Evolutionary conservation across 2,113 vertebrate species (phyloP).

Genomic region (Sylvilagus bachmani): DNA sequence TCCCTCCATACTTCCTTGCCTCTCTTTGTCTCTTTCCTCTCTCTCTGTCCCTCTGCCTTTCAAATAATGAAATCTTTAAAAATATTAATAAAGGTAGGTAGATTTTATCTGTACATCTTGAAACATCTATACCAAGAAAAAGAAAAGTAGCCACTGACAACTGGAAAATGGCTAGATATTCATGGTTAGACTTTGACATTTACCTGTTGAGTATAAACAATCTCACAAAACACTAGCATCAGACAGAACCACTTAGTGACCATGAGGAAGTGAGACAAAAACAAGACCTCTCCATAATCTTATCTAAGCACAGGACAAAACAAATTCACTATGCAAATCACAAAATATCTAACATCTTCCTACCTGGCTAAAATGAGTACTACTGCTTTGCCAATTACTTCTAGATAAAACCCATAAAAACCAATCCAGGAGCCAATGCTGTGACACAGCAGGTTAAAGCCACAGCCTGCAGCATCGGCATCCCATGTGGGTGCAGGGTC

Average conservation of each 20-base stretch:
- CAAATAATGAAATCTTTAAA: too few species aligned
- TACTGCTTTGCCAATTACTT: not conserved
- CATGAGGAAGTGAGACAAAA: constrained; percentile 25
- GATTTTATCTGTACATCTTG: not conserved
- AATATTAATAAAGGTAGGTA: not conserved
- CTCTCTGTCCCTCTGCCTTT: too few species aligned
- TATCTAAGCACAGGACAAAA: constrained; percentile 4
- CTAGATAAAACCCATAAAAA: not conserved
- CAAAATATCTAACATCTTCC: not conserved
- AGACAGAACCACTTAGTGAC: not conserved
- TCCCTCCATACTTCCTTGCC: too few species aligned
- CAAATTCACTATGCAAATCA: constrained; percentile 1
- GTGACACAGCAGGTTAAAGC: too few species aligned
- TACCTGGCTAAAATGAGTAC: not conserved
- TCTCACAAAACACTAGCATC: not conserved
- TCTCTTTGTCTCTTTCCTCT: too few species aligned
- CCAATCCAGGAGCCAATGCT: not conserved
- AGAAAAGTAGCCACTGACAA: not conserved
- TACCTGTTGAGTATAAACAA: not conserved
- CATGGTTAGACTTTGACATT: not conserved
- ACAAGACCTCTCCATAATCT: not conserved
- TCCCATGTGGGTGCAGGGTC: too few species aligned
- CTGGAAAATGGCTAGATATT: not conserved
- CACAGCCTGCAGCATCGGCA: too few species aligned
- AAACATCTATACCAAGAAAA: not conserved